phyloP scores from a whole-genome alignment of 2,797 vertebrate species.

The Capromys pilorides region DNA sequence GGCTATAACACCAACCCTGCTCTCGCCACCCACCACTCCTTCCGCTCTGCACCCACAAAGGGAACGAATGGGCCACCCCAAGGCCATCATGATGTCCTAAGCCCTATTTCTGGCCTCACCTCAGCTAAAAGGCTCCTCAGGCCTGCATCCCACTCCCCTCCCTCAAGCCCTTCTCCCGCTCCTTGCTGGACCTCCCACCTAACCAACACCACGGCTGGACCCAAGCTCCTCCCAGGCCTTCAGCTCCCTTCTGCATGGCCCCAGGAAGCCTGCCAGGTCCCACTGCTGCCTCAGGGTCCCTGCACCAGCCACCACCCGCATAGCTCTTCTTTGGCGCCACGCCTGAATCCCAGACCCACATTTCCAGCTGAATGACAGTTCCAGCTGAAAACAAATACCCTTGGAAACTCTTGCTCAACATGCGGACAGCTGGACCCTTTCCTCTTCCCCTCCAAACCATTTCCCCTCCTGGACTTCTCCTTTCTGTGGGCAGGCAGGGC shows the following conservation, averaged over 20 bases:
- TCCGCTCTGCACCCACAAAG: not conserved
- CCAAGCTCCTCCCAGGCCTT: not conserved
- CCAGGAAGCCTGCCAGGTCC: not conserved
- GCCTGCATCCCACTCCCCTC: not conserved
- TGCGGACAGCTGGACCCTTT: conserved; percentile 19
- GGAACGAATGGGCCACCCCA: not conserved
- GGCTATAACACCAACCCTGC: not conserved
- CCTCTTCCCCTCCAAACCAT: conserved; percentile 57
- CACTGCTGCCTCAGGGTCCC: not conserved
- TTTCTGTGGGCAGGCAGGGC: conserved; percentile 23
- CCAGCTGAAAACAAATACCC: not conserved
- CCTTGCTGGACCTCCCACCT: not conserved
- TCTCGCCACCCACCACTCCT: not conserved
- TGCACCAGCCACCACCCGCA: fast-evolving
- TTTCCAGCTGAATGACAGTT: not conserved
- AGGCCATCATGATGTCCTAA: not conserved
- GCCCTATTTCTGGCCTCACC: not conserved
- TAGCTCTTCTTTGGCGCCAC: not conserved
- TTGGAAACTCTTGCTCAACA: conserved; percentile 67
- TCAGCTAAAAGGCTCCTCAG: not conserved
- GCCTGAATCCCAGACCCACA: not conserved
- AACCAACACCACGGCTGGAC: fast-evolving
- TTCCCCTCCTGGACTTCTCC: conserved; percentile 76
- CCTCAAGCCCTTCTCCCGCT: not conserved
- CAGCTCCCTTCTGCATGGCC: not conserved